phyloP scores from a whole-genome alignment of 2,888 invertebrate genomes.

The Drosophila antonietae region DNA sequence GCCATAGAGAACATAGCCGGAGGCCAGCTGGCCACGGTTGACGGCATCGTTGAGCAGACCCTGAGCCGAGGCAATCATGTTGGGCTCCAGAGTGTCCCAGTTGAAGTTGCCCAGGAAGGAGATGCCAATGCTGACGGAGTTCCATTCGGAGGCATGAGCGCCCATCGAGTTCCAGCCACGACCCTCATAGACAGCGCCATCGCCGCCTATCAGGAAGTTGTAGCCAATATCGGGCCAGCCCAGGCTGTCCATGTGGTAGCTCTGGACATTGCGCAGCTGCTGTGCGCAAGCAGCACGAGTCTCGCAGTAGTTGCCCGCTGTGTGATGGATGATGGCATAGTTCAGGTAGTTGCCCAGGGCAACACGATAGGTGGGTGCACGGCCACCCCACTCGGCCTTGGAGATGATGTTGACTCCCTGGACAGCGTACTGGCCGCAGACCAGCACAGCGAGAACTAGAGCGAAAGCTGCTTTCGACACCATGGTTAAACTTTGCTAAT shows the following conservation, averaged over 20 bases:
- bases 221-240: slow-evolving; percentile 78
- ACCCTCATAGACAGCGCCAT: slow-evolving; percentile 76
- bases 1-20: slow-evolving; percentile 66
- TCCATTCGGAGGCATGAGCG: slow-evolving; percentile 74
- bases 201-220: slow-evolving; percentile 74
- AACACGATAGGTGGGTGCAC: slow-evolving; percentile 58
- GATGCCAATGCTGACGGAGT: slow-evolving; percentile 73
- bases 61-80: slow-evolving; percentile 64
- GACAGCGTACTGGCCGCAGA: slow-evolving; percentile 48
- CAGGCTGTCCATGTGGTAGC: slow-evolving; percentile 71
- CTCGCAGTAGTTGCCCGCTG: slow-evolving; percentile 63
- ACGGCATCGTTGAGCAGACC: slow-evolving; percentile 63
- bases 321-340: slow-evolving; percentile 71
- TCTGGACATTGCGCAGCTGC: slow-evolving; percentile 71
- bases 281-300: slow-evolving; percentile 59
- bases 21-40: slow-evolving; percentile 46
- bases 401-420: slow-evolving; percentile 53
- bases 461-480: slow-evolving; percentile 19
- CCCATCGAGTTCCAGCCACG: slow-evolving; percentile 72
- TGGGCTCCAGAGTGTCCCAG: slow-evolving; percentile 35
- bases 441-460: slow-evolving; percentile 24
- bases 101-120: slow-evolving; percentile 76
- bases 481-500: slow-evolving; percentile 11
- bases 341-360: slow-evolving; percentile 50
- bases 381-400: slow-evolving; percentile 69